Conservation (phyloP, 2,888 invertebrate species). For the Lycaena phlaeas region DNA sequence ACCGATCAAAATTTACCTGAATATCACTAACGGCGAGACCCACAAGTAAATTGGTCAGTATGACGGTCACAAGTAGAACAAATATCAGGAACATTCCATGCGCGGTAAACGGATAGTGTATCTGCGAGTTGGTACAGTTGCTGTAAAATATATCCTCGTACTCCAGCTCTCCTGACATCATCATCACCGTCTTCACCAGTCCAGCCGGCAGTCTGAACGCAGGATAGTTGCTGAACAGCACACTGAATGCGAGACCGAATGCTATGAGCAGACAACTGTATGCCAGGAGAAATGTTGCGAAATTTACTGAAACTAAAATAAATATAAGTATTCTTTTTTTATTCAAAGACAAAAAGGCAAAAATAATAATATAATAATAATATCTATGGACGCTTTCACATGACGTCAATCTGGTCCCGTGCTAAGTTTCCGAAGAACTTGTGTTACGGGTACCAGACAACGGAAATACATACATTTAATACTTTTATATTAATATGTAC, state of each 20-base stretch:
- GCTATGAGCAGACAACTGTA: conserved; percentile 87
- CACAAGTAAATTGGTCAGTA: conserved; percentile 86
- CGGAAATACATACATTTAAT: too few relatives aligned
- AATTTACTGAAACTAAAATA: conserved; percentile 81
- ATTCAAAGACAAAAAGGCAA: background rate
- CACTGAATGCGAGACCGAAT: conserved; percentile 86
- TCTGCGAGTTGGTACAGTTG: conserved; percentile 52
- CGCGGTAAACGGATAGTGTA: conserved; percentile 80
- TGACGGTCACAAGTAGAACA: conserved; percentile 85
- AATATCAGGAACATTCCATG: conserved; percentile 84
- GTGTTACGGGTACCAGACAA: too few relatives aligned
- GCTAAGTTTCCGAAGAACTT: too few relatives aligned
- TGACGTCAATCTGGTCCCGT: too few relatives aligned
- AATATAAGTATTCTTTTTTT: conserved; percentile 4
- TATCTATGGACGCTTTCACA: too few relatives aligned
- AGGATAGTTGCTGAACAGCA: conserved; percentile 83
- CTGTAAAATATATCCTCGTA: conserved; percentile 88
- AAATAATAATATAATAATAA: too few relatives aligned
- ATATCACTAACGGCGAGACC: conserved; percentile 91
- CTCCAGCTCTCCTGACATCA: conserved; percentile 92
- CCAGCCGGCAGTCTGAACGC: conserved; percentile 79
- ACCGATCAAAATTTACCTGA: too few relatives aligned
- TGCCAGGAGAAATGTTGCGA: conserved; percentile 84
- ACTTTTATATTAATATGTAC: too few relatives aligned
- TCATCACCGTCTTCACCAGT: conserved; percentile 84